Evolutionary conservation across 2,113 vertebrate genomes (phyloP).

Genomic region (Rallus limicola): DNA sequence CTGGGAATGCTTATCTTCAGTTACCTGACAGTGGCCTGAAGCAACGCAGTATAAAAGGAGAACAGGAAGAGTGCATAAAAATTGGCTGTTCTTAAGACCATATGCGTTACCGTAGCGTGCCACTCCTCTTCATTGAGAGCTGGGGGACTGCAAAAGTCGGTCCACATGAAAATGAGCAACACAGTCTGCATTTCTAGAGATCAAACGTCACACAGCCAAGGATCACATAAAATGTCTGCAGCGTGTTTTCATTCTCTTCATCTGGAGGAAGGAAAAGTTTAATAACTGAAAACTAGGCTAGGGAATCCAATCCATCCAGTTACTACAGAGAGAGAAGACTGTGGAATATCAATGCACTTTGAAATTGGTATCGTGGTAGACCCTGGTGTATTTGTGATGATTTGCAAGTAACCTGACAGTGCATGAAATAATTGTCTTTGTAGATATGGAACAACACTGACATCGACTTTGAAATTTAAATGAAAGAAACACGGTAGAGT

Average conservation of each 20-base stretch:
- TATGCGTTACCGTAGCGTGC: not conserved
- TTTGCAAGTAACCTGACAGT: conserved; percentile 40
- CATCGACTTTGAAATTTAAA: conserved; percentile 63
- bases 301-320: conserved; percentile 28
- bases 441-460: conserved; percentile 27
- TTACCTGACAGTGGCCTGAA: conserved; percentile 1
- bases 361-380: not conserved
- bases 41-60: not conserved
- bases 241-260: not conserved
- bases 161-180: not conserved
- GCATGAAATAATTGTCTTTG: conserved; percentile 40
- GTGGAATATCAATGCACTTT: conserved; percentile 32
- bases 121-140: not conserved
- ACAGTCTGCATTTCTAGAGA: not conserved
- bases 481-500: conserved; percentile 43
- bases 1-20: not conserved
- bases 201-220: conserved; percentile 8
- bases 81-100: not conserved
- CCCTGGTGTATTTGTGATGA: conserved; percentile 50
- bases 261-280: conserved; percentile 29
- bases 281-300: not conserved
- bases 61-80: not conserved
- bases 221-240: conserved; percentile 10
- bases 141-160: not conserved
- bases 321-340: not conserved